Percentiles rank a stretch among this genome's conserved stretches.
phyloP scores from a whole-genome alignment of 2,113 vertebrate genomes.

The Ginglymostoma cirratum region DNA sequence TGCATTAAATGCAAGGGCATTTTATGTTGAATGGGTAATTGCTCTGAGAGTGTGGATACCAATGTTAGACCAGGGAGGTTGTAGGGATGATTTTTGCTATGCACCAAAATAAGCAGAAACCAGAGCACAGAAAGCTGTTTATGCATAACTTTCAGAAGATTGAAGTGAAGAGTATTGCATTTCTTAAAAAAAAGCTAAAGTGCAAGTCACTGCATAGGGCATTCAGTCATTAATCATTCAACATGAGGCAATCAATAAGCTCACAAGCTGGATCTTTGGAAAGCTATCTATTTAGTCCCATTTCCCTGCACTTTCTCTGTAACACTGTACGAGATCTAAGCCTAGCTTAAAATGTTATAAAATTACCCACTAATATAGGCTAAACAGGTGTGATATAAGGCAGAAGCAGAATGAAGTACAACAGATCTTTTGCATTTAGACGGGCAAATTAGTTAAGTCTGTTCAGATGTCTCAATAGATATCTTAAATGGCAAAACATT shows the following conservation, averaged over 20 bases:
- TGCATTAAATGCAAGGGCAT: not conserved
- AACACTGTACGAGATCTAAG: not conserved
- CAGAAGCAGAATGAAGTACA: constrained; percentile 31
- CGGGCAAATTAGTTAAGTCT: no score
- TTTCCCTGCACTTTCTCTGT: not conserved
- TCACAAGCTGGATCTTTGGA: not conserved
- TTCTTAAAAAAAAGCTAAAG: not conserved
- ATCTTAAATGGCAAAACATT: not conserved
- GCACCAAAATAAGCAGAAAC: not conserved
- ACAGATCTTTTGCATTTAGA: not conserved
- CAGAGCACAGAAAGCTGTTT: no score
- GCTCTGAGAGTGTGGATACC: not conserved
- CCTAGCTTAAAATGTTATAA: not conserved
- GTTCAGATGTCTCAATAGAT: not conserved
- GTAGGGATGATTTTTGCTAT: not conserved
- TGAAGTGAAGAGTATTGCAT: not conserved
- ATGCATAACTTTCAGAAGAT: not conserved
- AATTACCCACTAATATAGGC: not conserved
- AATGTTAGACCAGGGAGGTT: not conserved
- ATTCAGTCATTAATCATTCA: not conserved
- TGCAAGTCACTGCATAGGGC: not conserved
- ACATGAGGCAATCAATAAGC: not conserved
- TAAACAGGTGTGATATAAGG: constrained; percentile 17
- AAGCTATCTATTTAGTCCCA: not conserved
- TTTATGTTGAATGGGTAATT: not conserved